A percentile compares a stretch with the other conserved stretches of the same genome.
phyloP scores from a whole-genome alignment of 2,888 invertebrate genomes.

The Diplazon laetatorius region DNA sequence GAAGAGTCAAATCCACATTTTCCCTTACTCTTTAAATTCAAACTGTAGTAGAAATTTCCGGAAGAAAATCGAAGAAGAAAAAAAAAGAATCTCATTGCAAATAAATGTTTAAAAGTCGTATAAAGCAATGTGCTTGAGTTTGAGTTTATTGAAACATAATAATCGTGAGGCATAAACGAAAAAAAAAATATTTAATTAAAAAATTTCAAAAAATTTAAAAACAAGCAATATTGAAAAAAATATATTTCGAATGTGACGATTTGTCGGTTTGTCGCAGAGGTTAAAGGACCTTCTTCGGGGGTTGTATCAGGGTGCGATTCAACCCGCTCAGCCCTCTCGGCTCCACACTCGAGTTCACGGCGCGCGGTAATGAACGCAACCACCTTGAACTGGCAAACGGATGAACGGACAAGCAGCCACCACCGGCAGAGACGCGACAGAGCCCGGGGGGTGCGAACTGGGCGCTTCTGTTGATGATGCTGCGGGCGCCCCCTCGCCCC shows the following conservation, averaged over 20 bases:
- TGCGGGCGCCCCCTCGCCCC: conserved; percentile 27
- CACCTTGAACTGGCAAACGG: conserved; percentile 81
- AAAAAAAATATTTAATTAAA: too few species aligned
- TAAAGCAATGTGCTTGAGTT: not conserved
- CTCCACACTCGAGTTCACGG: conserved; percentile 46
- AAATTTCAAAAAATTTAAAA: too few species aligned
- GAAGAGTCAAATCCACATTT: too few species aligned
- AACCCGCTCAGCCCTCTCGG: conserved; percentile 21
- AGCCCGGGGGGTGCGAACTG: conserved; percentile 31
- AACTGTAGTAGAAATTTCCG: too few species aligned
- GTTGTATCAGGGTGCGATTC: conserved; percentile 35
- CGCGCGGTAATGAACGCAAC: conserved; percentile 80
- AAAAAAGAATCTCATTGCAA: too few species aligned
- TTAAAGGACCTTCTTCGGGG: conserved; percentile 26
- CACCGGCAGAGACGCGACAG: conserved; percentile 47
- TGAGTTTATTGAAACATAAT: conserved; percentile 66
- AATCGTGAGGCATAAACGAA: too few species aligned
- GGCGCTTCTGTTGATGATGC: conserved; percentile 44
- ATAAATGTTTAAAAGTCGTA: not conserved
- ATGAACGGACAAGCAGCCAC: conserved; percentile 72
- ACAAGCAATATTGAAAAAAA: too few species aligned
- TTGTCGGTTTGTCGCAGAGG: conserved; percentile 64
- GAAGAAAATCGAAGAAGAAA: too few species aligned
- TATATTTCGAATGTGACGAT: too few species aligned
- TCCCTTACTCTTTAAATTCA: too few species aligned